Base-by-base conservation (phyloP, 1,140 invertebrate species). In the Brachionus manjavacas region DNA sequence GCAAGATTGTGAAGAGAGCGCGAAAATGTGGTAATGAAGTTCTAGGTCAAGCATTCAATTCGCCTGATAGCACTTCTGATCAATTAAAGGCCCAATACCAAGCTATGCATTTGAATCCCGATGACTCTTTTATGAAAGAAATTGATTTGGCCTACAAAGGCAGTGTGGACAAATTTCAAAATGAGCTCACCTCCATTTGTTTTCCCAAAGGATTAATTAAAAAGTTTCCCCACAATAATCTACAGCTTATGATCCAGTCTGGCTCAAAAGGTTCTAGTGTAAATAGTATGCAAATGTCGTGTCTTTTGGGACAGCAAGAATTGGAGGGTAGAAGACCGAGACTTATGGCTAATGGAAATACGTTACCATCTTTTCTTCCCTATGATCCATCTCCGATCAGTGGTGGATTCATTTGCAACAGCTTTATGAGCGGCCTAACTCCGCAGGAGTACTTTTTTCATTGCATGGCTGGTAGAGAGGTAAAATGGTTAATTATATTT, bases 381-480 rank as follows among this genome's bases (percentile, higher is more conserved):
- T 98, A 96, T 87, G 96, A 99, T 87, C 92, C 94, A 14, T 92
- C 94, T 0, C 96, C 97, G 0, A 91, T 95, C 87, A 95, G 97
- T 31, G 97, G 98, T 52, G 98, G 98, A 14, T 99, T 97, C 88
- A 95, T 99, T 46, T 94, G 94, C 86, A 94, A 95, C 3, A 91
- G 97, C 35, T 99, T 99, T 87, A 93, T 99, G 92, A 99, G 96
- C 0, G 97, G 97, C 79, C 96, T 99, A 85, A 92, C 95, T 87
- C 96, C 96, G 0, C 96, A 97, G 90, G 97, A 99, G 88, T 98
- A 97, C 88, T 99, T 98, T 90, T 99, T 98, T 89, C 97, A 99
- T 92, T 99, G 97, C 88, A 99, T 99, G 97, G 98, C 98, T 76
- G 98, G 98, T 85, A 92, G 98, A 90, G 98, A 99, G 92, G 70